Evolutionary conservation across 1,140 invertebrate species (phyloP), one percentile per base, ranked within the genome.

Genomic region (Cotesia vestalis): DNA sequence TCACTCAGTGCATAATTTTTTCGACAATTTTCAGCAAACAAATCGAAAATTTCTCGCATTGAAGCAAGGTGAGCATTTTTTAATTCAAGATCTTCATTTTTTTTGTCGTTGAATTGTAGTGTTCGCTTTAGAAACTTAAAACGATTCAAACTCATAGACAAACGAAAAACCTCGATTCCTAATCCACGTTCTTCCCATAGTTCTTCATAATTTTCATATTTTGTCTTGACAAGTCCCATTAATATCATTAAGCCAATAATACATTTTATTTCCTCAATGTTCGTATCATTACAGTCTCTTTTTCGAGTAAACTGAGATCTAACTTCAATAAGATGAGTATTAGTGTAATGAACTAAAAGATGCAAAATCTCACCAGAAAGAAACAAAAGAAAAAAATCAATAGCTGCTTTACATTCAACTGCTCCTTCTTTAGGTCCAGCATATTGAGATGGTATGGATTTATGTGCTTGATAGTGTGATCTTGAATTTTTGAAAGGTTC

Each of bases 381-480:
- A 8, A 72, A 14, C 9, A 78, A 77, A 5, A 40, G 38, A 40
- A 40, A 40, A 40, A 5, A 40, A 40, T 8, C 38, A 40, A 4
- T 40, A 8, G 4, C 4, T 5, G 4, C 8, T 40, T 40, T 40
- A 40, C 0, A 40, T 40, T 40, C 8, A 5, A 5, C 4, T 5
- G 38, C 8, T 5, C 8, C 8, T 4, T 40, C 38, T 5, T 1
- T 40, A 8, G 38, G 1, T 4, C 38, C 38, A 40, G 8, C 38
- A 17, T 17, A 17, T 17, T 17, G 17, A 17, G 17, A 17, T 17
- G 17, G 17, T 17, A 17, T 17, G 17, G 17, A 17, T 17, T 17
- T 17, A 17, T 17, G 17, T 17, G 17, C 17, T 17, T 17, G 17
- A 17, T 17, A 17, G 17, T 0, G 17, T 17, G 17, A 17, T 17